These are phyloP conservation scores for Coturnix japonica DNA, from an alignment of 2,113 vertebrate genomes.

Conservation along the genomic window DNA sequence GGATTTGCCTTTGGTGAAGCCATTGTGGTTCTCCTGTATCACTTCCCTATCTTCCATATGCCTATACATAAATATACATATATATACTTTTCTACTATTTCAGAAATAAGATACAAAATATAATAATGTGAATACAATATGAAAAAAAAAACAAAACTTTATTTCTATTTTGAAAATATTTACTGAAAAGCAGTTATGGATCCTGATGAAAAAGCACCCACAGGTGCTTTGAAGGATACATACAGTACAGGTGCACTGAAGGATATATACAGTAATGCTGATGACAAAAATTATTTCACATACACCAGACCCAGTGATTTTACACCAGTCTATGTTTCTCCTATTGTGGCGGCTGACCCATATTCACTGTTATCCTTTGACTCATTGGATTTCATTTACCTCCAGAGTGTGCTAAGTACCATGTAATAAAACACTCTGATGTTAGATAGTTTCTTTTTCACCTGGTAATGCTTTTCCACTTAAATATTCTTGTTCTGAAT, in stretches of 20 bases:
- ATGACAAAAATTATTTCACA: background rate
- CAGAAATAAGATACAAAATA: background rate
- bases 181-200: background rate
- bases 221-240: background rate
- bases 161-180: background rate
- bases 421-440: background rate
- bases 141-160: background rate
- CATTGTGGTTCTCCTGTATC: too few species aligned
- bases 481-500: background rate
- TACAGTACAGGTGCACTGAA: background rate
- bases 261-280: background rate
- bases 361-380: background rate
- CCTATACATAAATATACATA: too few species aligned
- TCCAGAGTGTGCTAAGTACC: background rate
- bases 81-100: background rate
- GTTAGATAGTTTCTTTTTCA: background rate
- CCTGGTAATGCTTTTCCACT: background rate
- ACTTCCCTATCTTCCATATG: too few species aligned
- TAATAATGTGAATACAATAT: background rate
- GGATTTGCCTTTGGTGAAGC: too few species aligned
- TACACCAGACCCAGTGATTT: background rate
- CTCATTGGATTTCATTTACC: background rate
- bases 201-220: background rate
- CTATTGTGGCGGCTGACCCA: background rate
- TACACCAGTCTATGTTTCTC: fast-evolving